These are phyloP conservation scores for Lithobates sylvaticus DNA, from an alignment of 2,797 vertebrate genomes.

Conservation along the genomic window DNA sequence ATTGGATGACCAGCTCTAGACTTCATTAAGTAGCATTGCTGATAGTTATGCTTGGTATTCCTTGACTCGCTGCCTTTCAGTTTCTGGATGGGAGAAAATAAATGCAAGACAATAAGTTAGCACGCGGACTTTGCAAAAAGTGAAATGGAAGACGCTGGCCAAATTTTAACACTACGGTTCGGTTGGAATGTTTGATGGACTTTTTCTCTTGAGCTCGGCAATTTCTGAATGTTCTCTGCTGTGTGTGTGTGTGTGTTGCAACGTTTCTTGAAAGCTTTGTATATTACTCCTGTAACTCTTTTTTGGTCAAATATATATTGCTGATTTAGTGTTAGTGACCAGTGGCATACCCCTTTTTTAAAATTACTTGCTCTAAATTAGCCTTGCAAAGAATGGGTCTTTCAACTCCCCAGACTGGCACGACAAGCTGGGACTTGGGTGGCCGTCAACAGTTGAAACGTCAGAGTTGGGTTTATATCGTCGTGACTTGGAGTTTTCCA, in stretches of 20 bases:
- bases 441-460: no score
- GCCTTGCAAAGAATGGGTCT: neutral
- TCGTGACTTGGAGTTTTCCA: neutral
- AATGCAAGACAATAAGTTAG: conserved; percentile 37
- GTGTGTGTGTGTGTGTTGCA: conserved; percentile 19
- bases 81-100: neutral
- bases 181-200: conserved; percentile 4
- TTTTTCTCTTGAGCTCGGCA: conserved; percentile 9
- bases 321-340: neutral
- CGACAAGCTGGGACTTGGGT: no score
- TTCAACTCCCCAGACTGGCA: neutral
- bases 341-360: conserved; percentile 1
- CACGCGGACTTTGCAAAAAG: conserved; percentile 37
- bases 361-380: neutral
- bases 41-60: conserved; percentile 24
- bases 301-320: neutral
- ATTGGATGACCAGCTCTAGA: conserved; percentile 5
- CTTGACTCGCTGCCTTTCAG: conserved; percentile 38
- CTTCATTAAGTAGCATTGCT: neutral
- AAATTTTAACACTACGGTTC: neutral
- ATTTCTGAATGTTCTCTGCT: conserved; percentile 32
- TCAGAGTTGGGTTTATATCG: neutral
- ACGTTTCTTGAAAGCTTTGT: conserved; percentile 31
- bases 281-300: conserved; percentile 9
- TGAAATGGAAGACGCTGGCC: conserved; percentile 3